phyloP scores from a whole-genome alignment of 2,888 invertebrate genomes.

The Morpho helenor region DNA sequence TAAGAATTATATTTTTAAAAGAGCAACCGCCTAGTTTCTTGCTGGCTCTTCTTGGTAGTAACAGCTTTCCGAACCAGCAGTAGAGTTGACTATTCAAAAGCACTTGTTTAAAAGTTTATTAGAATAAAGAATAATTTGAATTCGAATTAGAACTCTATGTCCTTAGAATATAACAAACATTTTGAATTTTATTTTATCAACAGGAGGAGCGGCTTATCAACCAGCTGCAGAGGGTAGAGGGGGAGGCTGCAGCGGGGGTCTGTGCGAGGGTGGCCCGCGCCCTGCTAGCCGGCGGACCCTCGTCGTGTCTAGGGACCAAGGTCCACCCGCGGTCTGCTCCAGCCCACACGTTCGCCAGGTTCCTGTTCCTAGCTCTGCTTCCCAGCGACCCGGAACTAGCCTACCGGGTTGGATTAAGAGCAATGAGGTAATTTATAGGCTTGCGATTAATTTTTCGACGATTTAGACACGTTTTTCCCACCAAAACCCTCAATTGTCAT shows the following conservation, averaged over 20 bases:
- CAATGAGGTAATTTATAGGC: slow-evolving; percentile 76
- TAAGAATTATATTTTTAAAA: too few relatives aligned
- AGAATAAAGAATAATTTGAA: too few relatives aligned
- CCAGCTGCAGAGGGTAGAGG: slow-evolving; percentile 86
- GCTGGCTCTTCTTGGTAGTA: too few relatives aligned
- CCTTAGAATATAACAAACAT: neutral
- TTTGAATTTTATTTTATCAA: slow-evolving; percentile 1
- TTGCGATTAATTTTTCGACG: too few relatives aligned
- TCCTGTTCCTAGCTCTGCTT: slow-evolving; percentile 87
- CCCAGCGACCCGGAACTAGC: slow-evolving; percentile 86
- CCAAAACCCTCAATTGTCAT: too few relatives aligned
- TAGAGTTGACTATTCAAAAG: too few relatives aligned
- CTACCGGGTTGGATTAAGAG: slow-evolving; percentile 87
- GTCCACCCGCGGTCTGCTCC: slow-evolving; percentile 90
- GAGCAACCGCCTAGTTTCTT: too few relatives aligned
- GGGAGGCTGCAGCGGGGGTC: slow-evolving; percentile 85
- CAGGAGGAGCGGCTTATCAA: slow-evolving; percentile 89
- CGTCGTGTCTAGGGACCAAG: slow-evolving; percentile 84
- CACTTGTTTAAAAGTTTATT: too few relatives aligned
- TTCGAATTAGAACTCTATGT: too few relatives aligned
- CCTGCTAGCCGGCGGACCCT: slow-evolving; percentile 87
- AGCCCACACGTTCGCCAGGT: slow-evolving; percentile 91
- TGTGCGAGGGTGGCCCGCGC: slow-evolving; percentile 83
- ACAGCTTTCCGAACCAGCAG: too few relatives aligned
- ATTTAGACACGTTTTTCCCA: too few relatives aligned